Evolutionary conservation across 1,140 invertebrate genomes (phyloP).

Genomic region (Eriocheir sinensis): DNA sequence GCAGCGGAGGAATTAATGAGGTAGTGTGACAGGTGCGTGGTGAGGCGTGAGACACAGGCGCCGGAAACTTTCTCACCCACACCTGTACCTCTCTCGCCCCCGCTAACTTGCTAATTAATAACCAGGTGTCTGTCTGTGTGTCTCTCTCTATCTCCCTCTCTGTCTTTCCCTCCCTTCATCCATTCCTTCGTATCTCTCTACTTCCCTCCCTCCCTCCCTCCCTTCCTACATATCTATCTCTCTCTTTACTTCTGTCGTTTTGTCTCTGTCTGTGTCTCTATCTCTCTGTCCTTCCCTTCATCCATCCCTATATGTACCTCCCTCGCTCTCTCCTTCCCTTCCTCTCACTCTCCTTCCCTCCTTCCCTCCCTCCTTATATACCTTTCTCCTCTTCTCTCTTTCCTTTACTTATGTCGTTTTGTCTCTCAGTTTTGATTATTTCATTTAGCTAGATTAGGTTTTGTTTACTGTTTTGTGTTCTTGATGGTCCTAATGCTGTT

Average conservation of each 20-base stretch:
- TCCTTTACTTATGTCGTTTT: not conserved
- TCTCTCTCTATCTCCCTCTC: not conserved
- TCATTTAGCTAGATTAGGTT: not conserved
- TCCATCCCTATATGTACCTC: not conserved
- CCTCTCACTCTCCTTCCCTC: too few relatives aligned
- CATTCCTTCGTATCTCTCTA: not conserved
- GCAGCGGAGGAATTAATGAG: not conserved
- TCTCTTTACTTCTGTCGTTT: too few relatives aligned
- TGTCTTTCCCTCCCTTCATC: not conserved
- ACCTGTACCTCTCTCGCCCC: not conserved
- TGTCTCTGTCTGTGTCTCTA: not conserved
- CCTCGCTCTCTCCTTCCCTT: not conserved
- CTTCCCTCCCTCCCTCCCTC: constrained; percentile 19
- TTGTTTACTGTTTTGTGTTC: not conserved
- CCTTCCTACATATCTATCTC: too few relatives aligned
- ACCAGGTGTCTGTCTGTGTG: not conserved
- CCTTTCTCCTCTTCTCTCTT: not conserved
- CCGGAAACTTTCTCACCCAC: not conserved
- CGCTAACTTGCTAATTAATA: constrained; percentile 15
- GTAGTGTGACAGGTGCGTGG: not conserved
- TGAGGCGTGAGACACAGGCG: not conserved
- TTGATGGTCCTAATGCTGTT: not conserved
- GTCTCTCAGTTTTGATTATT: not conserved
- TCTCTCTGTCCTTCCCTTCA: not conserved
- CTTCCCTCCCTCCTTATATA: too few relatives aligned